Evolutionary conservation across 2,797 vertebrate genomes (phyloP), one percentile per base, ranked within the genome.

Genomic region (Chelon auratus): DNA sequence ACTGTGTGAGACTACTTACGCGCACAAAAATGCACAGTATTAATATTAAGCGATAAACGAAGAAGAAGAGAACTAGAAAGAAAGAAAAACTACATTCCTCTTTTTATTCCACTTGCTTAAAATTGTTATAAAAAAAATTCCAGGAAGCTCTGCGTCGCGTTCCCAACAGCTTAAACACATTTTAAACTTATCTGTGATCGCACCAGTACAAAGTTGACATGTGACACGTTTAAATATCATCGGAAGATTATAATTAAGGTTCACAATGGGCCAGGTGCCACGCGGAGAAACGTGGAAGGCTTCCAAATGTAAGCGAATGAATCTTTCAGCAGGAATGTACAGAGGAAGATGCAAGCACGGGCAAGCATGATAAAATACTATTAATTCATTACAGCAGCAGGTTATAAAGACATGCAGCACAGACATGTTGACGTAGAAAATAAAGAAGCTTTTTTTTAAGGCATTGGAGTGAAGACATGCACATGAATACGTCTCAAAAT

Each of bases 401-500:
- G 59, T 51, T 47, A 59, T 37, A 54, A 56, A 77, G 20, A 60
- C 60, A 64, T 70, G 78, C 61, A 0, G 47, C 24, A 24, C 69
- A 39, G 8, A 75, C 15, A 51, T 24, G 6, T 22, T 22, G 22
- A 22, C 22, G 22, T 22, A 22, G 22, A 65, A 30, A 52, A 26
- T 20, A 65, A 79, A 15, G 47, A 76, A 50, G 14, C 37, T 64
- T 55, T 57, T 77, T 85, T 85, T 48, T 85, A 91, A 91, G 90
- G 92, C 88, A 66, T 90, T 22, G 60, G 26, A 87, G 75, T 83
- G 69, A 80, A 82, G 75, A 84, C 79, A 51, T 86, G 84, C 78
- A 67, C 39, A 67, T 8, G 48, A 62, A 58, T 4, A 77, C 1
- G 42, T 8, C 77, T n/a, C 15, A 7, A 59, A 17, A 36, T 30